Percentiles rank a stretch among this genome's conserved stretches.
phyloP scores from a whole-genome alignment of 2,797 vertebrate species.

The Callimico goeldii region DNA sequence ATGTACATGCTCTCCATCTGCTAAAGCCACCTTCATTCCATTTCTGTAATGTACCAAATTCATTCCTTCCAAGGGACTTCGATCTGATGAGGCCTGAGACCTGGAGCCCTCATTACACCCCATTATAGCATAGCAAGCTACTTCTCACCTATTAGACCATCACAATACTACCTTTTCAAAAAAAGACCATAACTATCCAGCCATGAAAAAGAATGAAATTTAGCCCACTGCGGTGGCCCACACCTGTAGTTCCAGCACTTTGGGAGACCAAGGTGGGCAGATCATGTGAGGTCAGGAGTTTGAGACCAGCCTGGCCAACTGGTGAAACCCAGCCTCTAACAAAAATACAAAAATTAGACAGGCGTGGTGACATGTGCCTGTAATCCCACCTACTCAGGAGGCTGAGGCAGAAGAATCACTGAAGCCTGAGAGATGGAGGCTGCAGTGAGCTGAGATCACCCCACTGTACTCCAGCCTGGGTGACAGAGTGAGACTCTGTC shows the following conservation, averaged over 20 bases:
- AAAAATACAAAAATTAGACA: not conserved
- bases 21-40: not conserved
- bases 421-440: not conserved
- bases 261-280: not conserved
- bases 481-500: not conserved
- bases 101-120: not conserved
- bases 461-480: not conserved
- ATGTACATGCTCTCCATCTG: too few species aligned
- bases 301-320: not conserved
- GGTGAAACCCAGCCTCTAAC: not conserved
- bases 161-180: not conserved
- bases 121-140: not conserved
- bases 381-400: not conserved
- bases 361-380: not conserved
- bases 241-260: not conserved
- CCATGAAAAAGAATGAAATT: not conserved
- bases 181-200: not conserved
- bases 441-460: not conserved
- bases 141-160: not conserved
- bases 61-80: not conserved
- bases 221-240: not conserved
- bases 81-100: not conserved
- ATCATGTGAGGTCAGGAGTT: not conserved
- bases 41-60: not conserved
- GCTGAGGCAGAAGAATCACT: not conserved